These are phyloP conservation scores for Notodonta dromedarius DNA, from an alignment of 2,888 invertebrate species.

Conservation along the genomic window DNA sequence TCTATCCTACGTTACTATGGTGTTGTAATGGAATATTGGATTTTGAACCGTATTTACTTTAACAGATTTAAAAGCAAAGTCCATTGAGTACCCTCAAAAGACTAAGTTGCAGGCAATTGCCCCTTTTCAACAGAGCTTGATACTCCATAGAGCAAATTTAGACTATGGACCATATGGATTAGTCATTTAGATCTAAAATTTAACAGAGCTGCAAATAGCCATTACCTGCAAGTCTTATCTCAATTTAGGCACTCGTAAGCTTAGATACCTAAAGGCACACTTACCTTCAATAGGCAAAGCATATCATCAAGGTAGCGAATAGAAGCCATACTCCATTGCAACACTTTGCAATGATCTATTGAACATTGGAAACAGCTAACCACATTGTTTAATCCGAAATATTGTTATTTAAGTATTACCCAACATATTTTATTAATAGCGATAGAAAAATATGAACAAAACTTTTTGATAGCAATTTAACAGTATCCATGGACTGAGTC, in stretches of 20 bases:
- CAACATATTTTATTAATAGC: not conserved
- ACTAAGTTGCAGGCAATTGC: constrained; percentile 22
- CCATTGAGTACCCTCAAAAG: constrained; percentile 32
- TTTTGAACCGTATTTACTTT: constrained; percentile 43
- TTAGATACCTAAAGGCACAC: constrained; percentile 61
- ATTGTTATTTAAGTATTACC: not conserved
- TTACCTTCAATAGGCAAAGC: constrained; percentile 70
- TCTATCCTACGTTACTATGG: constrained; percentile 61
- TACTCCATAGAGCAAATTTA: not conserved
- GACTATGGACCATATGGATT: not conserved
- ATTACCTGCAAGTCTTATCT: constrained; percentile 1
- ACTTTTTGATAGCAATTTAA: not conserved
- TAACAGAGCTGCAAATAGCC: not conserved
- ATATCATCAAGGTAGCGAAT: constrained; percentile 65
- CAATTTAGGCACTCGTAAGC: constrained; percentile 32
- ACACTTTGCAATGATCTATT: constrained; percentile 68
- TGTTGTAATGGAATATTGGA: constrained; percentile 82
- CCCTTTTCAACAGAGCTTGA: constrained; percentile 18
- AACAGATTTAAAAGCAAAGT: constrained; percentile 49
- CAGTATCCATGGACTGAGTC: constrained; percentile 5
- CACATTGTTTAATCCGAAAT: constrained; percentile 10
- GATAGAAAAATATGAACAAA: not conserved
- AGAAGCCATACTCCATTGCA: constrained; percentile 82
- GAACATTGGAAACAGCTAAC: constrained; percentile 55
- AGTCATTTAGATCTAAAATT: not conserved